Evolutionary conservation across 2,113 vertebrate genomes (phyloP).

Genomic region (Labrus mixtus): DNA sequence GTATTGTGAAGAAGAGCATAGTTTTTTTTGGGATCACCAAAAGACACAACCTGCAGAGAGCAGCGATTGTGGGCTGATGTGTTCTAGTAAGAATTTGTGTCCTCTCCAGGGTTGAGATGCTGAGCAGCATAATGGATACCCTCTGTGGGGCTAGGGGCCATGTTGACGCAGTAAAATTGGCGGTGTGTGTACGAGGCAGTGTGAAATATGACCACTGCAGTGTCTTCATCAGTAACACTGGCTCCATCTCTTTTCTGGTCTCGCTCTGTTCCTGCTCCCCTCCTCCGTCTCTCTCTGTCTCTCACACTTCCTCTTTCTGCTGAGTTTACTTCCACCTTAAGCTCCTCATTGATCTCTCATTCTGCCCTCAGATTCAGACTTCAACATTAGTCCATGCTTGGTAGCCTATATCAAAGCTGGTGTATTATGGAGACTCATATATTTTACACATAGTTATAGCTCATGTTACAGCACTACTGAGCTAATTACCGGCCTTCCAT

Average conservation of each 20-base stretch:
- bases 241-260: neutral
- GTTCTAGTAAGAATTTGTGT: neutral
- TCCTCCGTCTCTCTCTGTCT: neutral
- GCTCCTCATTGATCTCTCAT: slow-evolving; percentile 13
- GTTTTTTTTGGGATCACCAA: neutral
- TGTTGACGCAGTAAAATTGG: slow-evolving; percentile 39
- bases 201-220: slow-evolving; percentile 67
- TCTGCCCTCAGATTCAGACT: neutral
- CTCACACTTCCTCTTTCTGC: neutral
- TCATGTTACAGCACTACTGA: neutral
- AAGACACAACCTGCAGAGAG: neutral
- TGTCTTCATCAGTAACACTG: slow-evolving; percentile 41
- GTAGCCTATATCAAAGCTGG: neutral
- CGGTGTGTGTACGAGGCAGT: neutral
- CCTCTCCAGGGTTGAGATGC: slow-evolving; percentile 33
- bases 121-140: slow-evolving; percentile 14
- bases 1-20: neutral
- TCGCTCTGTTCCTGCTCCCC: neutral
- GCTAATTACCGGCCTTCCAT: neutral
- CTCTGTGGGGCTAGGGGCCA: slow-evolving; percentile 16
- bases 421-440: neutral
- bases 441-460: too few species aligned
- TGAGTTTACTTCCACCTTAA: neutral
- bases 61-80: neutral
- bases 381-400: neutral